phyloP scores from a whole-genome alignment of 37 sponge, comb jelly and placozoan genomes.

The Dysidea cf. avara region DNA sequence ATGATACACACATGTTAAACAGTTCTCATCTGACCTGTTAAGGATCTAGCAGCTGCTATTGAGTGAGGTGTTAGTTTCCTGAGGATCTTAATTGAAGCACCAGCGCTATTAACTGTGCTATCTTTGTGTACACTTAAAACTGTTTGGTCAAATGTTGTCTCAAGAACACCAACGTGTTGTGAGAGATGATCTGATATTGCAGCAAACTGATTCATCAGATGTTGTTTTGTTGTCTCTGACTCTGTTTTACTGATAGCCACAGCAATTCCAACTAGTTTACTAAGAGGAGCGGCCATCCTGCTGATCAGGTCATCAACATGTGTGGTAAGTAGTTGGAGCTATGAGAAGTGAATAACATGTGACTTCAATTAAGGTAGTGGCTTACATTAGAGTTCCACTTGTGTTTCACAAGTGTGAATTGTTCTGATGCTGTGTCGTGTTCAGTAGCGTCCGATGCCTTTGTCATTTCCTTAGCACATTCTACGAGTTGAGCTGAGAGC shows the following conservation, averaged over 20 bases:
- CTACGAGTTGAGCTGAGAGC: slow-evolving; percentile 41
- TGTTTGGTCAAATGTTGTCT: background rate
- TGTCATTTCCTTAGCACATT: slow-evolving; percentile 45
- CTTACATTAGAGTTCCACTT: background rate
- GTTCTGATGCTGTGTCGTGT: slow-evolving; percentile 11
- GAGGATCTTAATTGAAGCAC: slow-evolving; percentile 42
- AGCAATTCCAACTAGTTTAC: slow-evolving; percentile 55
- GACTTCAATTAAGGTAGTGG: background rate
- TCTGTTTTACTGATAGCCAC: slow-evolving; percentile 49
- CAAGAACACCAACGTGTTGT: background rate
- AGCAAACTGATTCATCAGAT: slow-evolving; percentile 50
- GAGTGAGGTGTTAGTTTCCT: slow-evolving; percentile 67
- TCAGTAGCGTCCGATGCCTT: background rate
- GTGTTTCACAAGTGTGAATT: slow-evolving; percentile 40
- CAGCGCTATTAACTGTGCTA: background rate
- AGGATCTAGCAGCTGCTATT: slow-evolving; percentile 42
- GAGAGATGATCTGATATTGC: background rate
- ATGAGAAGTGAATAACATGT: background rate
- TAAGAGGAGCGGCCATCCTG: slow-evolving; percentile 61
- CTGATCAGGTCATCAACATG: slow-evolving; percentile 79
- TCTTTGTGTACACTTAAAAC: background rate
- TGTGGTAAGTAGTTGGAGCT: slow-evolving; percentile 81
- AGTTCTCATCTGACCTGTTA: slow-evolving; percentile 31
- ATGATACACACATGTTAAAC: background rate
- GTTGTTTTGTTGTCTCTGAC: slow-evolving; percentile 40